These are phyloP conservation scores for Drosophila nigricruria DNA, from an alignment of 2,888 invertebrate genomes.

Conservation along the genomic window DNA sequence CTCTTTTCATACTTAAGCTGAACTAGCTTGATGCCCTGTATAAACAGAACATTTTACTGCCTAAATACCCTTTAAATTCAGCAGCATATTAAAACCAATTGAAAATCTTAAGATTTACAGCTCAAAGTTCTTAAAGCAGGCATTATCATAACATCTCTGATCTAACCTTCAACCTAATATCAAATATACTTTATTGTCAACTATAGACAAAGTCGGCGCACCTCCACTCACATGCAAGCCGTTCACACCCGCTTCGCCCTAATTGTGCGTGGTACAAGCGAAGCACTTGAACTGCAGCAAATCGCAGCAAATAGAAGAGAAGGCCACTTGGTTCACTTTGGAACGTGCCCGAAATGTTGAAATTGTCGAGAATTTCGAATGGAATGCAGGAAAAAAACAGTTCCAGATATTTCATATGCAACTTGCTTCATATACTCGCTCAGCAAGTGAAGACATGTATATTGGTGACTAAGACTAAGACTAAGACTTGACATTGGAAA, in stretches of 20 bases:
- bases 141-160: no score
- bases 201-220: neutral
- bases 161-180: neutral
- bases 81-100: no score
- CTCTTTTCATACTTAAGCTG: no score
- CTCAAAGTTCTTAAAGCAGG: no score
- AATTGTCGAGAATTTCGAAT: slow-evolving; percentile 16
- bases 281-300: slow-evolving; percentile 30
- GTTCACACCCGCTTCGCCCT: slow-evolving; percentile 15
- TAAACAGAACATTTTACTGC: neutral
- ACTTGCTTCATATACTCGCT: slow-evolving; percentile 4
- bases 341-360: slow-evolving; percentile 42
- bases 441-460: neutral
- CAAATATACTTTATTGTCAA: neutral
- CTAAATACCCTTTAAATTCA: neutral
- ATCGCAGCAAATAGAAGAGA: slow-evolving; percentile 26
- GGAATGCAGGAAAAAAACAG: slow-evolving; percentile 15
- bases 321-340: slow-evolving; percentile 31
- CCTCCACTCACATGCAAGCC: neutral
- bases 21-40: neutral
- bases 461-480: neutral
- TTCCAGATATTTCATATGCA: slow-evolving; percentile 19
- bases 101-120: no score
- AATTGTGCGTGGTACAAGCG: slow-evolving; percentile 27
- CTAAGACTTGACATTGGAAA: neutral